phyloP scores from a whole-genome alignment of 2,888 invertebrate species.

The Eristalis intricaria region DNA sequence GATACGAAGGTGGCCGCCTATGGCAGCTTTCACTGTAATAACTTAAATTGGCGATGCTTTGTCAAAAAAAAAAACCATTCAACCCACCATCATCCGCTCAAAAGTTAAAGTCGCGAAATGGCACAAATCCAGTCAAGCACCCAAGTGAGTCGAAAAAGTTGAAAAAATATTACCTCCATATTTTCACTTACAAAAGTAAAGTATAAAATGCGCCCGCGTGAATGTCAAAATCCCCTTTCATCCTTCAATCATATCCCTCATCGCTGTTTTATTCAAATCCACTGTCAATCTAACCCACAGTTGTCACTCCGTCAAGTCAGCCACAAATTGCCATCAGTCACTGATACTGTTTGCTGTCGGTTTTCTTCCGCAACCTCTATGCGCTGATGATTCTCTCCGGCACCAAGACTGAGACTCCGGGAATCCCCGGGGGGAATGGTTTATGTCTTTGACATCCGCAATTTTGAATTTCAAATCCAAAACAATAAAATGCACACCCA shows the following conservation, averaged over 20 bases:
- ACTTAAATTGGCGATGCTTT: too few relatives aligned
- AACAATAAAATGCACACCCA: constrained; percentile 45
- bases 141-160: too few relatives aligned
- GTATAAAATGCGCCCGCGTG: too few relatives aligned
- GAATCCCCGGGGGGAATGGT: not conserved
- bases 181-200: too few relatives aligned
- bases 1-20: too few relatives aligned
- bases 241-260: constrained; percentile 22
- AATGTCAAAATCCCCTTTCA: not conserved
- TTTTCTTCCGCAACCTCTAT: not conserved
- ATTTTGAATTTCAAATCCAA: constrained; percentile 55
- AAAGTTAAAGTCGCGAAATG: too few relatives aligned
- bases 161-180: too few relatives aligned
- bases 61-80: too few relatives aligned
- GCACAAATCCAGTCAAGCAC: too few relatives aligned
- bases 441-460: constrained; percentile 22
- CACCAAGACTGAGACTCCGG: not conserved
- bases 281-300: constrained; percentile 56
- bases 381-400: not conserved
- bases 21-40: too few relatives aligned
- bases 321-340: constrained; percentile 15
- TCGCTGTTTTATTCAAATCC: constrained; percentile 60
- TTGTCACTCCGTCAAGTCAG: constrained; percentile 21
- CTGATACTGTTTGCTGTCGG: not conserved
- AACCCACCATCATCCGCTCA: too few relatives aligned